phyloP scores from a whole-genome alignment of 2,797 vertebrate genomes.

The Pangasius mekongensis region DNA sequence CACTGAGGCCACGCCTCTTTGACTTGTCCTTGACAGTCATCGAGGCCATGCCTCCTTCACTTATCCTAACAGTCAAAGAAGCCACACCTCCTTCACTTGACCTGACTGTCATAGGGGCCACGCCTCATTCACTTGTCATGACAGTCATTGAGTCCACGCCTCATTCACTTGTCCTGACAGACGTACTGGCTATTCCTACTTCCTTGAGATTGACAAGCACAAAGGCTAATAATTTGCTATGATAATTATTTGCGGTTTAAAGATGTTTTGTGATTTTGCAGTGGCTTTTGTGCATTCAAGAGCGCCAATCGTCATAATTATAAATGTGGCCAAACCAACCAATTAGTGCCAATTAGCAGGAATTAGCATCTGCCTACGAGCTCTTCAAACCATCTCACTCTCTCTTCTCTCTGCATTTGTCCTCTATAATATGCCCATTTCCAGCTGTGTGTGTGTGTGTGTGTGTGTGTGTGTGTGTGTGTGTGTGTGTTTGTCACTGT shows the following conservation, averaged over 20 bases:
- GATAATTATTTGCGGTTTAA: slow-evolving; percentile 17
- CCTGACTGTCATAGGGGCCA: background rate
- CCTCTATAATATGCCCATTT: slow-evolving; percentile 5
- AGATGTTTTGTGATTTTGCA: slow-evolving; percentile 16
- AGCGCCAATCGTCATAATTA: slow-evolving; percentile 41
- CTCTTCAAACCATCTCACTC: slow-evolving; percentile 1
- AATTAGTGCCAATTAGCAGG: slow-evolving; percentile 50
- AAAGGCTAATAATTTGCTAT: background rate
- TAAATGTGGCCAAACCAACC: slow-evolving; percentile 44
- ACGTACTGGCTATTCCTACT: background rate
- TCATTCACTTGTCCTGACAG: background rate
- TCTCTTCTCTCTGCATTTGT: slow-evolving; percentile 11
- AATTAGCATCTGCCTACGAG: slow-evolving; percentile 39
- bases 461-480: background rate
- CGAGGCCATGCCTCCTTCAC: background rate
- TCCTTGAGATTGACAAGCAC: background rate
- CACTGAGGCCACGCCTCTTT: background rate
- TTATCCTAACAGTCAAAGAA: background rate
- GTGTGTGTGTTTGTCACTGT: slow-evolving; percentile 9
- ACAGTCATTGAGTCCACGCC: background rate
- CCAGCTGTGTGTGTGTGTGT: slow-evolving; percentile 10
- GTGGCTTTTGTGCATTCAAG: slow-evolving; percentile 29
- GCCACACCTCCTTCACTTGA: background rate
- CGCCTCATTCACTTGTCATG: background rate
- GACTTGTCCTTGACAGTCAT: background rate